phyloP scores from a whole-genome alignment of 2,888 invertebrate species.

The Thymelicus sylvestris region DNA sequence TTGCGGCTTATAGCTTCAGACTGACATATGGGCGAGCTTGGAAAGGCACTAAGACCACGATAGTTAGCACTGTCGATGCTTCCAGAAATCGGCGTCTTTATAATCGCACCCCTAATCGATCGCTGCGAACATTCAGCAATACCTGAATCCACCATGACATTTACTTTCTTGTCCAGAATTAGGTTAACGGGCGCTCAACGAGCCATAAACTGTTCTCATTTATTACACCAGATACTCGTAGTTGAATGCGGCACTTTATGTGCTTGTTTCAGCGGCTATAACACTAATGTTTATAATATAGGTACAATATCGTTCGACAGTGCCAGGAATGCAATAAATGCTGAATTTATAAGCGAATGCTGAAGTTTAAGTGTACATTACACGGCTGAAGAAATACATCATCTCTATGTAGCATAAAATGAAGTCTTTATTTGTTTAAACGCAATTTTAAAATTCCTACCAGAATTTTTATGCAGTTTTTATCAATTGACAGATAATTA shows the following conservation, averaged over 20 bases:
- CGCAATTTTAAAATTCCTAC: no score
- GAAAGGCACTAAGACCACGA: no score
- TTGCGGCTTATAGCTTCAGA: no score
- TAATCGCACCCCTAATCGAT: conserved; percentile 49
- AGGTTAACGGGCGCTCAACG: conserved; percentile 34
- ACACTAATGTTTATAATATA: conserved; percentile 19
- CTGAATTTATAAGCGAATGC: background rate
- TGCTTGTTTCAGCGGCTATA: conserved; percentile 20
- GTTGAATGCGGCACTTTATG: conserved; percentile 26
- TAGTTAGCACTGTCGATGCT: no score
- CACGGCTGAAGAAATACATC: background rate
- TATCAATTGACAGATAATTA: no score
- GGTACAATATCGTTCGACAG: conserved; percentile 9
- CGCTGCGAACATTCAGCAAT: conserved; percentile 32
- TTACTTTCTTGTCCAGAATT: conserved; percentile 36
- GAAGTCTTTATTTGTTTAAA: no score
- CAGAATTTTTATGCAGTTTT: no score
- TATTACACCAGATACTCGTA: conserved; percentile 35
- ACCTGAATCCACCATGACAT: conserved; percentile 34
- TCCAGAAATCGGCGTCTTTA: conserved; percentile 53
- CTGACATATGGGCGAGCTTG: no score
- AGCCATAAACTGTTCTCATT: conserved; percentile 34
- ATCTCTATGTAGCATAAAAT: no score
- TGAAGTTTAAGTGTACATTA: background rate
- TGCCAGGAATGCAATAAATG: background rate